Conservation (phyloP, 1,140 invertebrate genomes). For the Danaus melanippus region DNA sequence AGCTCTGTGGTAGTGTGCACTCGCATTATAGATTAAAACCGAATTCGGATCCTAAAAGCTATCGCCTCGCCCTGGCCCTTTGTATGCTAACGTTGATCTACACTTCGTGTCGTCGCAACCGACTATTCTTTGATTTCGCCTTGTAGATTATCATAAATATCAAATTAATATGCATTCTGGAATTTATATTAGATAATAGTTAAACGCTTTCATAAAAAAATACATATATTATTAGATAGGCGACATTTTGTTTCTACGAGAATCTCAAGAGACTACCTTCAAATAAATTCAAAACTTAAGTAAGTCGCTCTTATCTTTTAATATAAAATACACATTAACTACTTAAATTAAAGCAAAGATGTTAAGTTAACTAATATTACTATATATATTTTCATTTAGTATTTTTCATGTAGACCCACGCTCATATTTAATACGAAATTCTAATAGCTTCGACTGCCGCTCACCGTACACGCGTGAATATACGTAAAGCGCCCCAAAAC, state of each 20-base stretch:
- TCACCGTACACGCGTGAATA: neutral
- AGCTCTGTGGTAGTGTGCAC: slow-evolving; percentile 27
- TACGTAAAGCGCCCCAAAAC: slow-evolving; percentile 53
- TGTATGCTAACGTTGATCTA: slow-evolving; percentile 64
- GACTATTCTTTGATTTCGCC: slow-evolving; percentile 38
- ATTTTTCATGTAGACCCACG: too few relatives aligned
- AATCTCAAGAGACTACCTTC: too few relatives aligned
- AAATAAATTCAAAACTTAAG: too few relatives aligned
- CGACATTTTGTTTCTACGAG: too few relatives aligned
- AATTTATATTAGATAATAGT: slow-evolving; percentile 33
- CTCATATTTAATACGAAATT: too few relatives aligned
- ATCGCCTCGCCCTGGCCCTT: slow-evolving; percentile 51
- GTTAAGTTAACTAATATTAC: too few relatives aligned
- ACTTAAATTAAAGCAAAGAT: too few relatives aligned
- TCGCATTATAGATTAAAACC: slow-evolving; percentile 48
- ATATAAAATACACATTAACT: too few relatives aligned
- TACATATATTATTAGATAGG: neutral
- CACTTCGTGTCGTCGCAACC: slow-evolving; percentile 41
- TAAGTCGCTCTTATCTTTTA: too few relatives aligned
- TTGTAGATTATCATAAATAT: slow-evolving; percentile 52
- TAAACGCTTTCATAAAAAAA: slow-evolving; percentile 11
- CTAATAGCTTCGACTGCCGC: too few relatives aligned
- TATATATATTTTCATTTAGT: too few relatives aligned
- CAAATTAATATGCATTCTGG: slow-evolving; percentile 47
- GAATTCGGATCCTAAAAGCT: slow-evolving; percentile 61